These are phyloP conservation scores for Urocynchramus pylzowi DNA, from an alignment of 2,113 vertebrate species.

Conservation along the genomic window DNA sequence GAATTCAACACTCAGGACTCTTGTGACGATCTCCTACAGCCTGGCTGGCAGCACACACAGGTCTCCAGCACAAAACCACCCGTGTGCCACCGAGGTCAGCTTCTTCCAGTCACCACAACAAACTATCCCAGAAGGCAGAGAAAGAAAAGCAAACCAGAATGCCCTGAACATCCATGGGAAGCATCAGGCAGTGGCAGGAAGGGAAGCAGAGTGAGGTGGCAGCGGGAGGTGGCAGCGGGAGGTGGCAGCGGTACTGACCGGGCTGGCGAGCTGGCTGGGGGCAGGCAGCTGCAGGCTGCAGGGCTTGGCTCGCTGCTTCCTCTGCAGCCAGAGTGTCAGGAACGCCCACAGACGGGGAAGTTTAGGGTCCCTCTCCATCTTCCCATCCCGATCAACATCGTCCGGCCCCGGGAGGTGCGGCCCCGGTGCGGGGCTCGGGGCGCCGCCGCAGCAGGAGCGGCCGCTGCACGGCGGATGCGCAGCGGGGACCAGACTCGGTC, in stretches of 20 bases:
- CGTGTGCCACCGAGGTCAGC: accelerated
- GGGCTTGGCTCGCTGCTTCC: slow-evolving; percentile 72
- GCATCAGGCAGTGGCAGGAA: background rate
- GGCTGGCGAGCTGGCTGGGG: slow-evolving; percentile 46
- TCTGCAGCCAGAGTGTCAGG: slow-evolving; percentile 72
- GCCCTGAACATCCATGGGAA: accelerated
- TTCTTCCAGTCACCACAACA: background rate
- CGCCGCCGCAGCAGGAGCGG: background rate
- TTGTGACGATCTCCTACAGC: background rate
- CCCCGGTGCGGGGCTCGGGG: background rate
- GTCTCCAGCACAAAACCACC: background rate
- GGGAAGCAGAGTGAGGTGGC: background rate
- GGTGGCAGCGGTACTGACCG: slow-evolving; percentile 61
- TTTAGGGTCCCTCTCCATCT: slow-evolving; percentile 75
- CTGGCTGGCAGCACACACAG: background rate
- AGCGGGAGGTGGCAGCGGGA: slow-evolving; percentile 26
- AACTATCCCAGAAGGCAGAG: background rate
- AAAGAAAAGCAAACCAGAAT: background rate
- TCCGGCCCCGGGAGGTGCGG: background rate
- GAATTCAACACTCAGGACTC: background rate
- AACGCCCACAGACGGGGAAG: slow-evolving; percentile 68
- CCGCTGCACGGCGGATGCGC: slow-evolving; percentile 43
- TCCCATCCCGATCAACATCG: slow-evolving; percentile 28
- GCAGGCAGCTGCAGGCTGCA: slow-evolving; percentile 57
- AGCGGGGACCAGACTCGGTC: background rate